Evolutionary conservation across 2,113 vertebrate genomes (phyloP), one percentile per base, ranked within the genome.

Genomic region (Solea solea): DNA sequence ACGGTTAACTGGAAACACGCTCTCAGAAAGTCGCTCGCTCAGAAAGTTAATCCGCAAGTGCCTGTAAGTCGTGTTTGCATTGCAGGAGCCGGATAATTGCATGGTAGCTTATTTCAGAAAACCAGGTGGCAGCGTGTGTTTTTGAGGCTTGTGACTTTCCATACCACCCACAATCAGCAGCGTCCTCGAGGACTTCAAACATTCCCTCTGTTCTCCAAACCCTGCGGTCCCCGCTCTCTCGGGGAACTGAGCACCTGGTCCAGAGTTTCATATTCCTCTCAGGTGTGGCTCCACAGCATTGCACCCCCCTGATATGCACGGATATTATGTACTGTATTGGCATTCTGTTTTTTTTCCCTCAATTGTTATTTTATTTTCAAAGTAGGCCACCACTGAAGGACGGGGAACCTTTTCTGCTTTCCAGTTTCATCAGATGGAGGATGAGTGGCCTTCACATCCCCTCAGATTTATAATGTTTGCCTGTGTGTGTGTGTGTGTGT

Each of bases 311-410:
- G 89, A 93, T 91, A 93, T 88, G 81, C 90, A 91, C 69, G 85
- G 90, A 92, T 90, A 88, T 92, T 90, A 93, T 89, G 77, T 71
- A 79, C 76, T 59, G 68, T 89, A 91, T 87, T 89, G 86, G 87
- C 87, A 89, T 90, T 90, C 91, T 84, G 86, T 85, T 88, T 89
- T 51, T 51, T 39, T 40, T n/a, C 39, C 88, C 82, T 85, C 90
- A 82, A 91, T 78, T 87, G 82, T 78, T 87, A 84, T 89, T 91
- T 91, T 84, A 90, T 87, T 88, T 92, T 92, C 70, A 92, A 93
- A 92, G 87, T 88, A 89, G 90, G 91, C 84, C 86, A 90, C 86
- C 86, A 78, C 64, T 87, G 80, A 90, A 88, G 86, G 86, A 91
- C 89, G 85, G 81, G 75, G 67, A 62, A 72, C 74, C 66, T 76